Evolutionary conservation across 2,797 vertebrate genomes (phyloP).

Genomic region (Hydrocynus forskahlii): DNA sequence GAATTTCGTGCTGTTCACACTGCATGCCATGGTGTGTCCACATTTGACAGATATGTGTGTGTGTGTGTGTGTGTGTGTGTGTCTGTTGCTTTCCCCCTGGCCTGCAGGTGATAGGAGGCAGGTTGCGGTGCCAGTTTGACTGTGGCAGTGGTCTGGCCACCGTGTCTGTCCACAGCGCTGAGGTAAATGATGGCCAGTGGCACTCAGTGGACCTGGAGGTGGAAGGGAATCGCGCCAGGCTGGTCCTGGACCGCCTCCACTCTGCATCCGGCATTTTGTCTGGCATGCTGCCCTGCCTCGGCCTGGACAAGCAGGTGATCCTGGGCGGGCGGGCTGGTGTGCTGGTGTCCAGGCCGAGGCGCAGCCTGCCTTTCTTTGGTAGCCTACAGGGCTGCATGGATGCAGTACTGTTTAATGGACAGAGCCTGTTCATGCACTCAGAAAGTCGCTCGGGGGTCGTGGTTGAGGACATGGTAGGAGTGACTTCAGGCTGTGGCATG

Average conservation of each 20-base stretch:
- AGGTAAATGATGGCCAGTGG: constrained; percentile 85
- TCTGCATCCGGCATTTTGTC: constrained; percentile 84
- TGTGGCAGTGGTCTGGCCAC: constrained; percentile 84
- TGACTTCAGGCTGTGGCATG: constrained; percentile 79
- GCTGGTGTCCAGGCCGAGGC: constrained; percentile 60
- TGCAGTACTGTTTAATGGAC: constrained; percentile 81
- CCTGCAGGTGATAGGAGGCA: constrained; percentile 80
- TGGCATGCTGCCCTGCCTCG: constrained; percentile 79
- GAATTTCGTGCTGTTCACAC: no score
- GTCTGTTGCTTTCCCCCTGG: not conserved
- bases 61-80: no score
- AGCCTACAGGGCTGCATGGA: constrained; percentile 86
- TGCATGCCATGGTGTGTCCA: no score
- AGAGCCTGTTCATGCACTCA: constrained; percentile 79
- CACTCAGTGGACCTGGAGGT: constrained; percentile 82
- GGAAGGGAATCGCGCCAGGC: constrained; percentile 79
- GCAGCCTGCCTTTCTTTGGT: constrained; percentile 73
- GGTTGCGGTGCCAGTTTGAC: constrained; percentile 86
- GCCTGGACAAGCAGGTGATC: constrained; percentile 80
- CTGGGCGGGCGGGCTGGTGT: constrained; percentile 82
- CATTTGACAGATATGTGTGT: no score
- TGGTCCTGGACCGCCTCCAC: constrained; percentile 83
- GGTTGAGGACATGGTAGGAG: constrained; percentile 79
- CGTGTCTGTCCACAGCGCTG: constrained; percentile 84
- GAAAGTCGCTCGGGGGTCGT: constrained; percentile 71